Percentiles rank a stretch among this genome's conserved stretches.
phyloP scores from a whole-genome alignment of 1,140 invertebrate species.

The Trachymyrmex septentrionalis region DNA sequence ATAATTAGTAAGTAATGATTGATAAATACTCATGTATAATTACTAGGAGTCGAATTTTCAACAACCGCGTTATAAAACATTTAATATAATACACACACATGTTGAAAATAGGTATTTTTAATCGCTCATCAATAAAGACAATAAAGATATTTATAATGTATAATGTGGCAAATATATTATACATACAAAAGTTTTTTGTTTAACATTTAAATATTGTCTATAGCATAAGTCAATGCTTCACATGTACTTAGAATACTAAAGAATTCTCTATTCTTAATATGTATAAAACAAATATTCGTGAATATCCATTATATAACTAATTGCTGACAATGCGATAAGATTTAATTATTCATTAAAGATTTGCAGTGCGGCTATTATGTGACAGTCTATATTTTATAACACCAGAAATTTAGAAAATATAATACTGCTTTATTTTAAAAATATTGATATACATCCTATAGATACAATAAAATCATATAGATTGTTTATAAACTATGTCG shows the following conservation, averaged over 20 bases:
- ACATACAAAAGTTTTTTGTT: constrained; percentile 23
- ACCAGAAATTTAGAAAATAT: background rate
- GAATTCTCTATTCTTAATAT: constrained; percentile 38
- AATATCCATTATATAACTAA: background rate
- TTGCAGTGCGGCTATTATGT: background rate
- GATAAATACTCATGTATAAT: constrained; percentile 24
- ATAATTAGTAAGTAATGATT: constrained; percentile 9
- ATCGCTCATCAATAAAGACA: constrained; percentile 27
- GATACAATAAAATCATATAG: constrained; percentile 31
- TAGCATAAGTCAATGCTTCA: constrained; percentile 9
- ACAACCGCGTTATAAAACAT: constrained; percentile 8
- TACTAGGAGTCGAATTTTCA: constrained; percentile 7
- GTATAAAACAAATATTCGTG: too few relatives aligned
- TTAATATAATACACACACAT: background rate
- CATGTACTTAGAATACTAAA: constrained; percentile 36
- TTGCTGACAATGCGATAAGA: constrained; percentile 7
- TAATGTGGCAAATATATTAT: constrained; percentile 25
- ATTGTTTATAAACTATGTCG: constrained; percentile 18
- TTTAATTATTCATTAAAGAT: constrained; percentile 32
- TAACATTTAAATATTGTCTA: constrained; percentile 21
- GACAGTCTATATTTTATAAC: constrained; percentile 8
- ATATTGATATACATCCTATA: constrained; percentile 21
- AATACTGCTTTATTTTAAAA: constrained; percentile 29
- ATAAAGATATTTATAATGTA: constrained; percentile 45
- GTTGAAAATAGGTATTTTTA: constrained; percentile 49